Base-by-base conservation (phyloP, 2,797 vertebrate species). In the Eupleurogrammus muticus region DNA sequence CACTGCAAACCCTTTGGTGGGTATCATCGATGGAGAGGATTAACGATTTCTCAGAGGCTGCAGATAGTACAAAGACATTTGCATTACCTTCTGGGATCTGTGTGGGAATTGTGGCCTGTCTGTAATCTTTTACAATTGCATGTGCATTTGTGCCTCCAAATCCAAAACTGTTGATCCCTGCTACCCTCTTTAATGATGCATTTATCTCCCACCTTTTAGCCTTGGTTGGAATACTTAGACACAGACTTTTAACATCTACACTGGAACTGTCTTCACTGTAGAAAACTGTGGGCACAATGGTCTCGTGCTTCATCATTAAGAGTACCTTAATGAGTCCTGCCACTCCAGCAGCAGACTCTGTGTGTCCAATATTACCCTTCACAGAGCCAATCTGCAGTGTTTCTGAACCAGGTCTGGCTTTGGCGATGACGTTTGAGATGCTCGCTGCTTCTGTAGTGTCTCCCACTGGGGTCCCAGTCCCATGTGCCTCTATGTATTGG, bases 101-200 rank as follows among this genome's bases (percentile, higher is more conserved):
- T 34, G 66, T 67, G 32, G 83, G 66, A 69, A 54, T 1, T 0
- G 62, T 44, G 0, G 56, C 57, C 68, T 92, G 83, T 54, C 82
- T 93, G 52, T 93, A 66, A 62, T 96, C 92, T 76, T 83, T 95
- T 16, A 97, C 85, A 64, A 97, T 92, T 2, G 72, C 84, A 23
- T 97, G 96, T 74, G 94, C 94, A 84, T 97, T 97, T 54, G 96
- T 97, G 54, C 96, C 96, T 49, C 96, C 96, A 91, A 97, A 97
- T 9, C 96, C 96, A 93, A 97, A 97, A 85, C 92, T 95, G 85
- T 95, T 97, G 77, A 97, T 82, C 17, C 96, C 96, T 75, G 95
- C 96, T 47, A 94, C 75, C 83, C 93, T 95, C 54, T 83, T 90
- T 14, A 76, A 77, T 47, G 88, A 87, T 9, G 70, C 54, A 7